Base-by-base conservation (phyloP, 1,140 invertebrate species). In the Galendromus occidentalis region DNA sequence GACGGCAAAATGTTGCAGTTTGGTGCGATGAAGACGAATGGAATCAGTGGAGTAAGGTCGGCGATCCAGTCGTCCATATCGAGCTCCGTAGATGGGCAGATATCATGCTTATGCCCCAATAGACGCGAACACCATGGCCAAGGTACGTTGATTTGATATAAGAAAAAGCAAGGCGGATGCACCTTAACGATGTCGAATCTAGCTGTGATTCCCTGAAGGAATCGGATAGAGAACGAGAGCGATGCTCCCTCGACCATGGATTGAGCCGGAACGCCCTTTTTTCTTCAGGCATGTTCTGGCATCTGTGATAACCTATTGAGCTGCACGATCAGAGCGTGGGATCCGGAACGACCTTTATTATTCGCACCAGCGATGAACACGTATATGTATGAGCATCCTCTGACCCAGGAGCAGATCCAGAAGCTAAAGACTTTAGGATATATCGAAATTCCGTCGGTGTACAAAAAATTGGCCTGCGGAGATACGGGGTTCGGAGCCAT, bases 321-420 rank as follows among this genome's bases (percentile, higher is more conserved):
- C 7, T 97, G 92, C 72, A 83, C 89, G 14, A 83, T 87, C 0
- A 76, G 95, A 69, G 96, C 95, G 2, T 99, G 96, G 95, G 86
- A 96, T 71, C 70, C 85, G 12, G 68, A 68, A 17, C 73, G 74
- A 5, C 91, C 91, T 0, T 74, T 96, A 1, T 71, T 96, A 7
- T 95, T 97, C 77, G 94, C 91, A 72, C 94, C 95, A 0, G 93
- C 95, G 1, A 99, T 99, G 96, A 98, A 98, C 73, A 97, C 91
- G 0, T 82, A 83, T 69, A 94, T 94, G 91, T 98, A 89, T 85
- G 80, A 93, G 66, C 94, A 98, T 78, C 94, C 94, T 0, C 74
- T 96, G 14, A 99, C 95, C 2, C 74, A 78, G 1, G 78, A 79
- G 64, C 86, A 98, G 71, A 81, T 97, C 51, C 72, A 79, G 0